Evolutionary conservation across 2,888 invertebrate genomes (phyloP).

Genomic region (Venusia cambrica): DNA sequence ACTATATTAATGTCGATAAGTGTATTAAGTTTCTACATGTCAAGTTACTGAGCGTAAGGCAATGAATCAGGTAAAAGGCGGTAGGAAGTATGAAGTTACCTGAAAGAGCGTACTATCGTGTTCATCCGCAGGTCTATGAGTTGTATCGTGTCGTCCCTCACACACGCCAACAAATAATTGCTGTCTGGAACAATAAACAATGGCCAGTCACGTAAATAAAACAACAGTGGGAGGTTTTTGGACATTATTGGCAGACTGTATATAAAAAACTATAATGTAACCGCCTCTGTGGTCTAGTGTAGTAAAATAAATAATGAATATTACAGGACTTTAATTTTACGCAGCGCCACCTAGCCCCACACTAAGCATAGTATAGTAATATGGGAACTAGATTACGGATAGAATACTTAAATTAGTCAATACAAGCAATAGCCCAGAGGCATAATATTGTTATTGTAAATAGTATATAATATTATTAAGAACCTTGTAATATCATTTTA

Average conservation of each 20-base stretch:
- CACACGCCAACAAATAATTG: conserved; percentile 94
- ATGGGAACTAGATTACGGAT: no score
- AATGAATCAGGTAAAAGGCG: conserved; percentile 13
- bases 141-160: conserved; percentile 96
- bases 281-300: no score
- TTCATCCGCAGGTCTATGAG: conserved; percentile 97
- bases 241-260: conserved; percentile 8
- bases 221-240: conserved; percentile 19
- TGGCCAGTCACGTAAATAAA: conserved; percentile 27
- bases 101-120: conserved; percentile 93
- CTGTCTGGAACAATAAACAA: conserved; percentile 85
- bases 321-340: no score
- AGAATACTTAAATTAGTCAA: no score
- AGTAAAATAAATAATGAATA: no score
- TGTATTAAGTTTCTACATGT: conserved; percentile 14
- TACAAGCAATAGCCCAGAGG: no score
- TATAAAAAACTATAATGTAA: no score
- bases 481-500: no score
- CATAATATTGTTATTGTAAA: no score
- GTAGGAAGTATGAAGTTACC: conserved; percentile 75
- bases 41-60: conserved; percentile 9
- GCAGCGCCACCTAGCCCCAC: no score
- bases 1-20: conserved; percentile 7
- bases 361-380: no score
- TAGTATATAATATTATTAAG: no score